Evolutionary conservation across 2,888 invertebrate genomes (phyloP), one percentile per base, ranked within the genome.

Genomic region (Meghimatium bilineatum): DNA sequence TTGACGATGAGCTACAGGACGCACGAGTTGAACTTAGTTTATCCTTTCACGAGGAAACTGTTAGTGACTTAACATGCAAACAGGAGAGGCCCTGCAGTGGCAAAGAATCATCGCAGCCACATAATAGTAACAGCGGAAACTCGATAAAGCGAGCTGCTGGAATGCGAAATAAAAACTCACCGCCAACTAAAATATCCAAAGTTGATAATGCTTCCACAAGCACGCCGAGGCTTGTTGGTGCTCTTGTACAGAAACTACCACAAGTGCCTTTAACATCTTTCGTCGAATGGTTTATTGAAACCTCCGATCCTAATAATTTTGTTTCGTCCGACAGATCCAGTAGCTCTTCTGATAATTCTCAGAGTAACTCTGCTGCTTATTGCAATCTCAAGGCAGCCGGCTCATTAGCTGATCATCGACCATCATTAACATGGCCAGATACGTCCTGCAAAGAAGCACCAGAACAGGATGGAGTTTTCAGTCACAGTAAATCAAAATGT

Each of bases 231-330:
- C 69, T 80, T 26, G 76, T 84, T 23, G 84, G 80, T 12, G 67
- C 71, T 17, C 69, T 84, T 29, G 80, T 84, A 3, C 74, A 80
- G 44, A 44, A 44, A 14, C 80, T 84, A 3, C 84, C 84, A 8
- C 80, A 80, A 29, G 84, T 84, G 17, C 84, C 84, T 5, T 52
- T 84, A 17, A 23, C 76, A 3, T 84, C 84, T 44, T 84, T 84
- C 60, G 84, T 84, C 20, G 84, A 84, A 69, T 84, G 84, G 84
- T 84, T 84, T n/a, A 84, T 84, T 36, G 84, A 84, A 69, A 84
- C 84, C 5, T 80, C 84, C n/a, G 79, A 84, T 38, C 84, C 84
- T 8, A 72, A 76, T n/a, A 79, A 80, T 34, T 83, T 79, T n/a
- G 36, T 83, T 49, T 34, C 49, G 6, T 79, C 83, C 12, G 83